These are phyloP conservation scores for Meriones psammophilus DNA, from an alignment of 2,797 vertebrate species.

Conservation along the genomic window DNA sequence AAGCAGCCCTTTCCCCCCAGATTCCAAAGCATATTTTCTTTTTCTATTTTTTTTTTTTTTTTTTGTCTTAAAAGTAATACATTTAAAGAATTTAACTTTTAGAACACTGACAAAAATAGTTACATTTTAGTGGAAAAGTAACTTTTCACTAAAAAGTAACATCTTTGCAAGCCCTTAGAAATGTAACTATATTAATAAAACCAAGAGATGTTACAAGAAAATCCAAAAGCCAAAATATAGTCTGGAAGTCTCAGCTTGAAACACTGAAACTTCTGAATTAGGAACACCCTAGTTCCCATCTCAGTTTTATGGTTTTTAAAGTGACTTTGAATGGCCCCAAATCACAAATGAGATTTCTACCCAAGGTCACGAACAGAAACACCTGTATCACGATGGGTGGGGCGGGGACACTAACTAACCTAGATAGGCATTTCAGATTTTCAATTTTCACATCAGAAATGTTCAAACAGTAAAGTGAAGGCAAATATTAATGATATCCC, in stretches of 20 bases:
- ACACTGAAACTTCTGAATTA: slow-evolving; percentile 24
- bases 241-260: not conserved
- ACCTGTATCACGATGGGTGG: not conserved
- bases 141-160: slow-evolving; percentile 48
- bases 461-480: not conserved
- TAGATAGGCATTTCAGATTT: not conserved
- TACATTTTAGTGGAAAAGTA: not conserved
- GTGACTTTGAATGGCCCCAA: not conserved
- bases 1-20: not conserved
- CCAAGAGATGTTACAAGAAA: slow-evolving; percentile 57
- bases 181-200: slow-evolving; percentile 48
- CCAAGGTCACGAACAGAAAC: slow-evolving; percentile 52
- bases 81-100: slow-evolving; percentile 35
- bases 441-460: not conserved
- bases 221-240: not conserved
- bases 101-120: not conserved
- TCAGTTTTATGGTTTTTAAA: slow-evolving; percentile 44
- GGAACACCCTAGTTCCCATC: not conserved
- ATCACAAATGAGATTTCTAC: slow-evolving; percentile 10
- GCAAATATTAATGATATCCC: not conserved
- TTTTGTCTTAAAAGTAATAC: not conserved
- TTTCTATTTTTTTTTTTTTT: not conserved
- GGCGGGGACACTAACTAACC: not conserved
- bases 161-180: slow-evolving; percentile 45
- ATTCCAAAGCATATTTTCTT: not conserved